phyloP scores from a whole-genome alignment of 1,140 invertebrate genomes.

The Andricus grossulariae region DNA sequence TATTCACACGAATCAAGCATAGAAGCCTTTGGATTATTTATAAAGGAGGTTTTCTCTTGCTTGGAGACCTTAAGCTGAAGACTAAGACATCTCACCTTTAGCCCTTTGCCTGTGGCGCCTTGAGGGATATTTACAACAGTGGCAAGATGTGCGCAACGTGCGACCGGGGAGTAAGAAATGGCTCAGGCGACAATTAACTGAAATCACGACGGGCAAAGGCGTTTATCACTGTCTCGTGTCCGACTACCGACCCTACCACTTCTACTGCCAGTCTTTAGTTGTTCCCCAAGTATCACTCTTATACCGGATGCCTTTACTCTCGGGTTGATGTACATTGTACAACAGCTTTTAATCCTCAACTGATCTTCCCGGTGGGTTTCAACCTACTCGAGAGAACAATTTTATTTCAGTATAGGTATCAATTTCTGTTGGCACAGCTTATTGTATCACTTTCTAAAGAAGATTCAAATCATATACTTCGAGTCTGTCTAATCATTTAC shows the following conservation, averaged over 20 bases:
- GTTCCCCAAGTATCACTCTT: slow-evolving; percentile 33
- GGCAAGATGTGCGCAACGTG: slow-evolving; percentile 47
- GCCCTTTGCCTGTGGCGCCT: slow-evolving; percentile 59
- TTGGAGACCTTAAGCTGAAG: slow-evolving; percentile 46
- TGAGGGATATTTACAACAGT: slow-evolving; percentile 63
- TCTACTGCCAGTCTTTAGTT: slow-evolving; percentile 29
- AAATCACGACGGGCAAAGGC: slow-evolving; percentile 62
- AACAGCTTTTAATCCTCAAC: slow-evolving; percentile 24
- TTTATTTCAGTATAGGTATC: not conserved
- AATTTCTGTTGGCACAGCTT: not conserved
- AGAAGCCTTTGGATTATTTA: slow-evolving; percentile 30
- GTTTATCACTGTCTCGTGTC: slow-evolving; percentile 64
- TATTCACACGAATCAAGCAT: slow-evolving; percentile 36
- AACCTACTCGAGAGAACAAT: not conserved
- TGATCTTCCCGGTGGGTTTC: slow-evolving; percentile 6
- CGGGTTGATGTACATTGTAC: slow-evolving; percentile 8
- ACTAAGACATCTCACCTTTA: slow-evolving; percentile 63
- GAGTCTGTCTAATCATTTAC: too few relatives aligned
- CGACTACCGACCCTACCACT: slow-evolving; percentile 48
- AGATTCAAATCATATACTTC: not conserved
- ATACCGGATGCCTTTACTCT: slow-evolving; percentile 32
- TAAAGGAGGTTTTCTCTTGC: slow-evolving; percentile 8
- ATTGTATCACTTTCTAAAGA: not conserved
- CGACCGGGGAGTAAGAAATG: slow-evolving; percentile 63
- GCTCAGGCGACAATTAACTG: slow-evolving; percentile 66